Percentiles rank a stretch among this genome's conserved stretches.
These are phyloP conservation scores for Gasterosteus aculeatus DNA, from an alignment of 2,113 vertebrate genomes.

Conservation along the genomic window DNA sequence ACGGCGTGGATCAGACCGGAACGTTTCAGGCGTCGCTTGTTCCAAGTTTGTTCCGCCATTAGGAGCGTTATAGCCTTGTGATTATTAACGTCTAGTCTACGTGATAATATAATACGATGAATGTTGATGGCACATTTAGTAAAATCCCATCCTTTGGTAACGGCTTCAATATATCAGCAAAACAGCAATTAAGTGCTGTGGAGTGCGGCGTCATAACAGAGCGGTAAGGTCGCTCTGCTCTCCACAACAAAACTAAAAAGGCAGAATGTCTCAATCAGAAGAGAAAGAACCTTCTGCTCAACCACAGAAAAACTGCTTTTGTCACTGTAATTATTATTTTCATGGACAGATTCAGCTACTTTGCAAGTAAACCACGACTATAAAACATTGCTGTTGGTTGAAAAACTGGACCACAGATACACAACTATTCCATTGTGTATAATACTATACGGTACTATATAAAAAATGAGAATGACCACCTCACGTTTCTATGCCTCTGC, in stretches of 20 bases:
- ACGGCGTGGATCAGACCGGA: slow-evolving; percentile 30
- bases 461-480: neutral
- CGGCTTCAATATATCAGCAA: slow-evolving; percentile 57
- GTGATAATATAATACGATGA: slow-evolving; percentile 35
- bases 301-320: neutral
- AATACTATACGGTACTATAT: neutral
- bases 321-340: slow-evolving; percentile 18
- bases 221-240: slow-evolving; percentile 40
- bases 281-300: slow-evolving; percentile 16
- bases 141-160: slow-evolving; percentile 61
- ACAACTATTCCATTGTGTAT: neutral
- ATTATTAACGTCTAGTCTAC: slow-evolving; percentile 24
- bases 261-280: slow-evolving; percentile 50
- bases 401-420: neutral
- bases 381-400: neutral
- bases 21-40: slow-evolving; percentile 35
- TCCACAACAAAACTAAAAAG: slow-evolving; percentile 35
- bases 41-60: slow-evolving; percentile 33
- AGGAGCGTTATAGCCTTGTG: slow-evolving; percentile 20
- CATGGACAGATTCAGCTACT: neutral
- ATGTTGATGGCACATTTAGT: slow-evolving; percentile 41
- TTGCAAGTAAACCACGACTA: neutral
- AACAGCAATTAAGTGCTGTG: slow-evolving; percentile 59
- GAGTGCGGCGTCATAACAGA: slow-evolving; percentile 40
- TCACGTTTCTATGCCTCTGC: neutral